Base-by-base conservation (phyloP, 92 coral and sea anemone species). In the Epizoanthus stellaris region DNA sequence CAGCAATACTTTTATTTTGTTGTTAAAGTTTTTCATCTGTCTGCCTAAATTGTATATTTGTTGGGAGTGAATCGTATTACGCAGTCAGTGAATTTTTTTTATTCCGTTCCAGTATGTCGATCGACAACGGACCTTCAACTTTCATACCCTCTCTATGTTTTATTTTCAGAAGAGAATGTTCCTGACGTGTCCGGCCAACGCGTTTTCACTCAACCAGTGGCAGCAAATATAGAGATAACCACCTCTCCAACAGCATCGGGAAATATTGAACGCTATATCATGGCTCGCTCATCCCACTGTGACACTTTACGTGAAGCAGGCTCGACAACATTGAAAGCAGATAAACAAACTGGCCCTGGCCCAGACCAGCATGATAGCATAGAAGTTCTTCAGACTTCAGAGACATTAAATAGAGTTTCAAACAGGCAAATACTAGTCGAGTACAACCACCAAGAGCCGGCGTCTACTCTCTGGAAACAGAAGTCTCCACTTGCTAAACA, bases 201-300 rank as follows among this genome's bases (percentile, higher is more conserved):
- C 43, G 8, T 4, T 19, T 60, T 76, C 2, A 36, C 69, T 34
- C 82, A 57, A 15, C 57, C 68, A 38, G 43, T 79, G 3, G 83
- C 83, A 43, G 83, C 83, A 5, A 79, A 79, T 53, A 79, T 79
- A 12, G 83, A 79, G 83, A 20, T 79, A n/a, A 13, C 59, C 14
- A 79, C 83, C 30, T 40, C 83, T 1, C 83, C 83, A n/a, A 70
- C 73, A 45, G 39, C 45, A 15, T 43, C 45, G 60, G 43, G 73
- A 20, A 64, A 63, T 61, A 79, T 79, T 21, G 49, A 23, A 21
- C 71, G 19, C 38, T 79, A 79, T 79, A 45, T 63, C 58, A 21
- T 5, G 42, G 53, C 43, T 63, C 61, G 7, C 7, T 1, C 83
- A 25, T 14, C 59, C 59, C 61, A 40, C 52, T 40, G 5, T 20